Evolutionary conservation across 2,113 vertebrate species (phyloP), one percentile per base, ranked within the genome.

Genomic region (Psephotus haematonotus): DNA sequence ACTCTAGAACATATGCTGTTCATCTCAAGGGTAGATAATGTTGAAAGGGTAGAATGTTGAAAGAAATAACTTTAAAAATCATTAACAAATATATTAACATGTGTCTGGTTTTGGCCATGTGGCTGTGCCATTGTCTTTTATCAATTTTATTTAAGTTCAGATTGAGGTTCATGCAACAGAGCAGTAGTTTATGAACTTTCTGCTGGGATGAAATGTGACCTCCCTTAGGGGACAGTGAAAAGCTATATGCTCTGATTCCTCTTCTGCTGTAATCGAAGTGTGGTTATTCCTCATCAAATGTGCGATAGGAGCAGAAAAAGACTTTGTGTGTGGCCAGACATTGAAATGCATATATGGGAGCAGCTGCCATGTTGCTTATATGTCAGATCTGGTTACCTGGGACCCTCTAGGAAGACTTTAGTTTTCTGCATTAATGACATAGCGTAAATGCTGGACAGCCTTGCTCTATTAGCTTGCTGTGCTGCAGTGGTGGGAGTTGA

Each of bases 1-100:
- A n/a, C 43, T 92, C 70, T 67, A 29, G 76, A 90, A 70, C 70
- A 67, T 82, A 82, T 70, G 44, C 78, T 90, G 37, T n/a, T 53
- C 27, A 33, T 70, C 53, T 90, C 79, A 92, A 88, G 68, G 79
- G 25, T 35, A 78, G 41, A 23, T 70, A 24, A 33, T 77, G 33
- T 57, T 83, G 46, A 43, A 70, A 90, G 8, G 29, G 29, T 55
- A 55, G n/a, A 41, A 33, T 74, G 29, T 57, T 80, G 43, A 43
- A 70, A 90, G 10, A 88, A 90, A 63, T 41, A 24, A 59, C 31
- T 77, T 67, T 11, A 3, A 3, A 49, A 62, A n/a, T 65, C 4
- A 27, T 77, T 47, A 46, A 41, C 3, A 29, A 60, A 27, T 75
- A 14, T 37, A 49, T 55, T 75, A 70, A 25, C 13, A 18, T 78